phyloP scores from a whole-genome alignment of 2,797 vertebrate species.

The Mormyrus hasselquistii region DNA sequence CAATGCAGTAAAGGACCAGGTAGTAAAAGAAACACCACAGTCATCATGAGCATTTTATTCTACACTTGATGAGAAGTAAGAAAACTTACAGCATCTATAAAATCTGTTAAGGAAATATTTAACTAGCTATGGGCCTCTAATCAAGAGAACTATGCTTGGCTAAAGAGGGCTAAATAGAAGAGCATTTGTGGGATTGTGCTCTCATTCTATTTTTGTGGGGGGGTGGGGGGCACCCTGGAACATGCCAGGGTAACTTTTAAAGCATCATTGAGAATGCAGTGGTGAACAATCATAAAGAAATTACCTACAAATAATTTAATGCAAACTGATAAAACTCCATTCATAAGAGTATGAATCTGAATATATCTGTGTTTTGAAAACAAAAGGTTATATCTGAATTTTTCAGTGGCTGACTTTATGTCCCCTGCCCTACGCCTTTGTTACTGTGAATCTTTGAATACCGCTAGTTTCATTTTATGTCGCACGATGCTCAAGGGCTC shows the following conservation, averaged over 20 bases:
- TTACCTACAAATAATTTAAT: neutral
- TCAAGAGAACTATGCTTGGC: neutral
- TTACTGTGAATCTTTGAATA: neutral
- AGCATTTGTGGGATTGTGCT: neutral
- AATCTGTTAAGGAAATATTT: neutral
- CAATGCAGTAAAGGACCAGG: neutral
- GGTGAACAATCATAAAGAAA: neutral
- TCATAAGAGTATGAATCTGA: neutral
- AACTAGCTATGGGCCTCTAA: neutral
- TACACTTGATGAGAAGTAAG: neutral
- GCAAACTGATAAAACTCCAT: neutral
- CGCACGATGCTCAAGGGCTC: neutral
- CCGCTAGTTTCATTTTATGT: neutral
- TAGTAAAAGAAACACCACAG: neutral
- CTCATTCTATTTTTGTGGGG: neutral
- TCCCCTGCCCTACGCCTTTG: neutral
- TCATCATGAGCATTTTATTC: neutral
- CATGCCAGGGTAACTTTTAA: neutral
- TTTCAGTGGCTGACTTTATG: neutral
- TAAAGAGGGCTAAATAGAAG: neutral
- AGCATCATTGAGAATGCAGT: neutral
- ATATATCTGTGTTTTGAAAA: neutral
- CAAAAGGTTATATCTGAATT: neutral
- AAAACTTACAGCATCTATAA: neutral
- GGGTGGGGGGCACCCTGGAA: neutral